These are phyloP conservation scores for Megaceryle maxima DNA, from an alignment of 2,113 vertebrate species.

Conservation along the genomic window DNA sequence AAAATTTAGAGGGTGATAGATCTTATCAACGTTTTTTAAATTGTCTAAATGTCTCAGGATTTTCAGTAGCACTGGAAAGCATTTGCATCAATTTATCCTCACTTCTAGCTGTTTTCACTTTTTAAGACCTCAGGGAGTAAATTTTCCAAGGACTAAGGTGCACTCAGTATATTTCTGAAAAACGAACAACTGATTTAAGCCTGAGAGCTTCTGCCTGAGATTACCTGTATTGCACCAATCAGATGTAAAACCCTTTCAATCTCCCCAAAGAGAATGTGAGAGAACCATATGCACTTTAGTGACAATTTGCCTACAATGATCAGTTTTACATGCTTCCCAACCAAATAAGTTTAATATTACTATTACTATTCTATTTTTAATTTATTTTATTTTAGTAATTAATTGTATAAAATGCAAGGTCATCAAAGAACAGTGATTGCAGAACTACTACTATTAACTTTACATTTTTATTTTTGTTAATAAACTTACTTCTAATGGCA, in stretches of 20 bases:
- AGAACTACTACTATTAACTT: neutral
- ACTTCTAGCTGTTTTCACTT: neutral
- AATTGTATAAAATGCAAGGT: rapidly evolving
- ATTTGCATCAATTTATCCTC: neutral
- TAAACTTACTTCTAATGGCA: neutral
- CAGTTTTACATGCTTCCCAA: neutral
- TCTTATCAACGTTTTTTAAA: neutral
- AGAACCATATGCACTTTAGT: neutral
- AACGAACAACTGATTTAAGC: neutral
- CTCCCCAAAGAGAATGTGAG: rapidly evolving
- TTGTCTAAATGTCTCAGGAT: neutral
- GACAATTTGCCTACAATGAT: neutral
- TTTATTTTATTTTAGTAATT: neutral
- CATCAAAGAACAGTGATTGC: rapidly evolving
- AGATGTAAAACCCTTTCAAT: neutral
- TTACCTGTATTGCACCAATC: neutral
- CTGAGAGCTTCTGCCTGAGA: neutral
- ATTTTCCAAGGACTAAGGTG: neutral
- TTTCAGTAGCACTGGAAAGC: neutral
- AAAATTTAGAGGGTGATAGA: neutral
- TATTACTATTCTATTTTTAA: neutral
- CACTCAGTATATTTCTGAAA: neutral
- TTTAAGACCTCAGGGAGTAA: neutral
- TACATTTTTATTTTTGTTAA: neutral
- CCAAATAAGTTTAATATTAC: neutral